A percentile compares a stretch with the other conserved stretches of the same genome.
phyloP scores from a whole-genome alignment of 2,888 invertebrate genomes.

The Dryomyza anilis region DNA sequence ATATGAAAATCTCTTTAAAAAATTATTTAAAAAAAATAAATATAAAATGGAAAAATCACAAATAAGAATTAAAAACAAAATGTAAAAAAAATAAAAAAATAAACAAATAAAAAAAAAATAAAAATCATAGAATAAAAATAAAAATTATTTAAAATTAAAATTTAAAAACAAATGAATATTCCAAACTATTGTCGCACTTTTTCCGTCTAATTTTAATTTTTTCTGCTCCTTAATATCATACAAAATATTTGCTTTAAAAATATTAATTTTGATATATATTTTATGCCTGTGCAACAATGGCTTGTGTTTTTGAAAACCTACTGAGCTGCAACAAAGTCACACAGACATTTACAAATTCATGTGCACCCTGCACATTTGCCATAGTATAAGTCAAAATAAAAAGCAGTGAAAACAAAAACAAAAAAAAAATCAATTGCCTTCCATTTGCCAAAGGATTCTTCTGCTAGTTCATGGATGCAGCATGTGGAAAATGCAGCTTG shows the following conservation, averaged over 20 bases:
- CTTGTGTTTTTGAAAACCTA: constrained; percentile 2
- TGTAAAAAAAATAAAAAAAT: too few relatives aligned
- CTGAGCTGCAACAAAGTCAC: not conserved
- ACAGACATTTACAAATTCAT: not conserved
- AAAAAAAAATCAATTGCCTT: constrained; percentile 11
- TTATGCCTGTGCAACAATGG: too few relatives aligned
- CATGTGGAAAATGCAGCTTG: not conserved
- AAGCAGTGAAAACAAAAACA: not conserved
- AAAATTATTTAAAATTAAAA: constrained; percentile 7
- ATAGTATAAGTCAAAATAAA: not conserved
- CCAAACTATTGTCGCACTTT: too few relatives aligned
- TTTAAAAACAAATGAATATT: not conserved
- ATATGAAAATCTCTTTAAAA: too few relatives aligned
- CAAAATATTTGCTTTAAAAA: too few relatives aligned
- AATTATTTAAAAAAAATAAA: too few relatives aligned
- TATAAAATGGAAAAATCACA: too few relatives aligned
- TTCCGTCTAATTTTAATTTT: too few relatives aligned
- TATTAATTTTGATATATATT: too few relatives aligned
- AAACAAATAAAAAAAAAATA: too few relatives aligned
- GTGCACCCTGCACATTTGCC: not conserved
- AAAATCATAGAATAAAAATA: constrained; percentile 10
- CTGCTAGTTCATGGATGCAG: not conserved
- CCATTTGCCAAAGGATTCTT: constrained; percentile 10
- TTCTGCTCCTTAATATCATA: too few relatives aligned
- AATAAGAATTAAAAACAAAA: too few relatives aligned